Conservation (phyloP, 2,113 vertebrate genomes). For the Aphyosemion australe region DNA sequence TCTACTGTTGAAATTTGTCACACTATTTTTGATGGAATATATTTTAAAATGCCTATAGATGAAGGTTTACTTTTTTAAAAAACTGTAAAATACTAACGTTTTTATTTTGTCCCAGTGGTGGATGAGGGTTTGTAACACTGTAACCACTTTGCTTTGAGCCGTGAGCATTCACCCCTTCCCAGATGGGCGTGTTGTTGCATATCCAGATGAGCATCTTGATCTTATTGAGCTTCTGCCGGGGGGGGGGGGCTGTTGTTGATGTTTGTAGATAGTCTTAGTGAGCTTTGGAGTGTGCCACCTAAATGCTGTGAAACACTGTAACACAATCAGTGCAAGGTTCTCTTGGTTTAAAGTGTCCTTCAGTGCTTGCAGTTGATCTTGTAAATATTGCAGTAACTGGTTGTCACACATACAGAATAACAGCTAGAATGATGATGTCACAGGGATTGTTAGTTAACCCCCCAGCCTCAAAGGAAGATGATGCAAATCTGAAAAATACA, state of each 20-base stretch:
- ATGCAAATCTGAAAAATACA: no score
- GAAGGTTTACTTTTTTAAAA: slow-evolving; percentile 85
- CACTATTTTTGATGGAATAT: slow-evolving; percentile 87
- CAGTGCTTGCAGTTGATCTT: slow-evolving; percentile 77
- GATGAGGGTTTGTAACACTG: slow-evolving; percentile 64
- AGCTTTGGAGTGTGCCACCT: slow-evolving; percentile 68
- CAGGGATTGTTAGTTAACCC: slow-evolving; percentile 69
- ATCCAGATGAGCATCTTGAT: slow-evolving; percentile 56
- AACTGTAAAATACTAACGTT: slow-evolving; percentile 83
- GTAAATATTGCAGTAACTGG: slow-evolving; percentile 79
- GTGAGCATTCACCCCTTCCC: slow-evolving; percentile 45
- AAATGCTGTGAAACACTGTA: slow-evolving; percentile 74
- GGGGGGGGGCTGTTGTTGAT: slow-evolving; percentile 33
- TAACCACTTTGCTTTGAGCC: slow-evolving; percentile 66
- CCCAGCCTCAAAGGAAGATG: slow-evolving; percentile 29
- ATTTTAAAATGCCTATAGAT: slow-evolving; percentile 85
- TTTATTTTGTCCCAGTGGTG: slow-evolving; percentile 49
- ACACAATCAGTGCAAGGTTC: slow-evolving; percentile 68
- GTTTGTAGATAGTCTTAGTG: slow-evolving; percentile 81
- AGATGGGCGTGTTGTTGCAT: slow-evolving; percentile 50
- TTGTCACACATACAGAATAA: slow-evolving; percentile 57
- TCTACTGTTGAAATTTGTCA: slow-evolving; percentile 83
- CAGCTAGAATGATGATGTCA: slow-evolving; percentile 43
- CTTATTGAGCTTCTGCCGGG: no score
- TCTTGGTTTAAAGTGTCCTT: slow-evolving; percentile 84